Base-by-base conservation (phyloP, 2,797 vertebrate genomes). In the Ceyx erithaca region DNA sequence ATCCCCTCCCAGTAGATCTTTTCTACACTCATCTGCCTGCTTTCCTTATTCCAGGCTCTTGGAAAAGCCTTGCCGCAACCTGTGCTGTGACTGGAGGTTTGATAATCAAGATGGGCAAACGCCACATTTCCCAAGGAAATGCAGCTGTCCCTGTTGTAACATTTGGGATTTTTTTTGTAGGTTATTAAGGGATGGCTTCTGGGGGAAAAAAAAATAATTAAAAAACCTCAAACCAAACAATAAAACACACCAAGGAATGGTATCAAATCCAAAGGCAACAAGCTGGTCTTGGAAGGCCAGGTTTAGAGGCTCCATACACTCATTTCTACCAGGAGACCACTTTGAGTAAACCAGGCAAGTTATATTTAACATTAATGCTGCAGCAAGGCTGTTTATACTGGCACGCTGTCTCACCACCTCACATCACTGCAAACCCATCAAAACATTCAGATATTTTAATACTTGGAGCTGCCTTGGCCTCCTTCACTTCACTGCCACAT, bases 11-110 rank as follows among this genome's bases (percentile, higher is more conserved):
- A 4, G 35, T 2, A 51, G 67, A 45, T 16, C 28, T 16, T 16
- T 51, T 21, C 59, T 2, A 1, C n/a, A 4, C 3, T 49, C 28
- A 25, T 35, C 63, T 23, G 18, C 51, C 52, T 4, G 18, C 17
- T 62, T 14, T 20, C 25, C 28, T 22, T 7, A 4, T 0, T 5
- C 52, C 22, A 11, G 45, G 64, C 57, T 26, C 77, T 4, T 2
- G 25, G 37, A 25, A 61, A 33, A 80, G 7, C 40, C 33, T 6
- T 10, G 51, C 68, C 59, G 16, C 15, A 15, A 22, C 14, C 1
- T 6, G 14, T 33, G 41, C 45, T 5, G 0, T 4, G 10, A 15
- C 2, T 2, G 52, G 43, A 63, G 52, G 18, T 31, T 11, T 61
- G 31, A 14, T 31, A 46, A 9, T 12, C 33, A 8, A 35, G 48